Percentiles rank a stretch among this genome's conserved stretches.
Evolutionary conservation across 64 coral and sea anemone genomes (phyloP).

Genomic region (Pocillopora damicornis): DNA sequence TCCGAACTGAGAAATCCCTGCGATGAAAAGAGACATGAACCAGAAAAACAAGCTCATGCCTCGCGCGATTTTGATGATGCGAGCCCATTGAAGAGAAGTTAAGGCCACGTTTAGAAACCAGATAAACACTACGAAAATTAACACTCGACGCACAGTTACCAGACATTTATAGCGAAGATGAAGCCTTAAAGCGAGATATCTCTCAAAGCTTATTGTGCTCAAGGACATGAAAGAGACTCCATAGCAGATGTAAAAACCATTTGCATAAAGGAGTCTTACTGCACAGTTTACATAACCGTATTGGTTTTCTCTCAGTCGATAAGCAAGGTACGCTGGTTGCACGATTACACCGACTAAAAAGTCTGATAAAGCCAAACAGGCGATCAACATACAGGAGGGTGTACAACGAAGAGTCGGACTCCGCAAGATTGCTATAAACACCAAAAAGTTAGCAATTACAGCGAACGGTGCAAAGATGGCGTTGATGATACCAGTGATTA

Average conservation of each 20-base stretch:
- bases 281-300: constrained; percentile 55
- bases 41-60: constrained; percentile 48
- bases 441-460: constrained; percentile 48
- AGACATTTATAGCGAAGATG: constrained; percentile 69
- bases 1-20: constrained; percentile 40
- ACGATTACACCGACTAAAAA: constrained; percentile 45
- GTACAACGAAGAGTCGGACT: constrained; percentile 34
- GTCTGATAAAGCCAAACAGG: constrained; percentile 66
- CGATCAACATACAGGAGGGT: constrained; percentile 60
- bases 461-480: constrained; percentile 58
- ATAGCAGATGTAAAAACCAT: constrained; percentile 81
- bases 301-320: constrained; percentile 59
- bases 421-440: constrained; percentile 42
- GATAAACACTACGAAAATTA: constrained; percentile 32
- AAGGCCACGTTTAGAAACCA: constrained; percentile 51
- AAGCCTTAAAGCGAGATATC: constrained; percentile 59
- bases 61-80: constrained; percentile 60
- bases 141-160: constrained; percentile 44
- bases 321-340: constrained; percentile 55
- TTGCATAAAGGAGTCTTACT: constrained; percentile 63
- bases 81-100: constrained; percentile 63
- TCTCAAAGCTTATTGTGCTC: constrained; percentile 72
- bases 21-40: constrained; percentile 39
- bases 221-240: constrained; percentile 82
- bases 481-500: constrained; percentile 66